phyloP scores from a whole-genome alignment of 2,797 vertebrate species.

The Peromyscus aztecus region DNA sequence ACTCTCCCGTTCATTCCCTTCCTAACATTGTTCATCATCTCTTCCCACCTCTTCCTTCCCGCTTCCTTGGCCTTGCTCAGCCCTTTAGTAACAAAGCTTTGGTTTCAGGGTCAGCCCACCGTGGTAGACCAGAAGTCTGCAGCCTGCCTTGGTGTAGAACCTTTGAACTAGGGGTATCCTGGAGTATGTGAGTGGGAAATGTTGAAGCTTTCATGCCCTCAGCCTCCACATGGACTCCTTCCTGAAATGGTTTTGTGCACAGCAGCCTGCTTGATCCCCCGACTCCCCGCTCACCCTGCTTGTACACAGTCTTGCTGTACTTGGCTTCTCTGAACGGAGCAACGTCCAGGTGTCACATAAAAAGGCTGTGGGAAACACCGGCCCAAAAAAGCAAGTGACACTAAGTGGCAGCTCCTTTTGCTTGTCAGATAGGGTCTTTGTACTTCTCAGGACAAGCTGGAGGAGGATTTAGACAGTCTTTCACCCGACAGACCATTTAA shows the following conservation, averaged over 20 bases:
- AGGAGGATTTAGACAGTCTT: background rate
- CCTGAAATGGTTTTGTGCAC: background rate
- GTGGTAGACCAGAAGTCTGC: background rate
- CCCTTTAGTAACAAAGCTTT: background rate
- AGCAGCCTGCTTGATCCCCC: background rate
- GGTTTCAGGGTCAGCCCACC: background rate
- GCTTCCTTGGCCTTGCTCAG: background rate
- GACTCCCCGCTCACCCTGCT: too few relatives aligned
- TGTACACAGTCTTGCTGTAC: too few relatives aligned
- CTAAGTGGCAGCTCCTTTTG: background rate
- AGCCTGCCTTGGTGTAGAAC: rapidly evolving
- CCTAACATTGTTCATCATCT: background rate
- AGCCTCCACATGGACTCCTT: rapidly evolving
- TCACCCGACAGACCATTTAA: background rate
- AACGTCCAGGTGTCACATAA: background rate
- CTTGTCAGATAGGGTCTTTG: background rate
- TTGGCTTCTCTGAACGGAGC: background rate
- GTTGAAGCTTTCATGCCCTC: background rate
- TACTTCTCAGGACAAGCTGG: background rate
- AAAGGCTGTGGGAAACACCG: background rate
- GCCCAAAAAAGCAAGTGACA: background rate
- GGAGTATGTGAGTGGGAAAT: rapidly evolving
- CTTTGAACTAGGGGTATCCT: background rate
- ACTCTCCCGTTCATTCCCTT: background rate
- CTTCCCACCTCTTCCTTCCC: background rate